These are phyloP conservation scores for Chromis chromis DNA, from an alignment of 2,797 vertebrate species.

Conservation along the genomic window DNA sequence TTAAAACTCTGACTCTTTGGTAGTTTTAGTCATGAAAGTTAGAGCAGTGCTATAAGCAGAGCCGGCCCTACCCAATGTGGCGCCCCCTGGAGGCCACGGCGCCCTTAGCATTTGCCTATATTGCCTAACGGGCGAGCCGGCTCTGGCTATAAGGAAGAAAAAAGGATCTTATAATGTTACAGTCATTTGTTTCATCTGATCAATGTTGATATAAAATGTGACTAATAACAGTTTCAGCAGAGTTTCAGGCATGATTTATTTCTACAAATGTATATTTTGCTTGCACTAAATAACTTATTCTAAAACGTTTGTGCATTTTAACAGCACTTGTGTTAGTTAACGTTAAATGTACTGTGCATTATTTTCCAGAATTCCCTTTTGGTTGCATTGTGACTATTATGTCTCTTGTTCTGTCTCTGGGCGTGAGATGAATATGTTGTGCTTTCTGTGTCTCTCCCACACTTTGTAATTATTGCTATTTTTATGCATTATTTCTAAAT, in stretches of 20 bases:
- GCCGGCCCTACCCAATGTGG: too few species aligned
- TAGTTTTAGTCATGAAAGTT: neutral
- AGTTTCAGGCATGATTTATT: too few species aligned
- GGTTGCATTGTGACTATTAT: neutral
- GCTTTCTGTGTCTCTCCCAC: conserved; percentile 23
- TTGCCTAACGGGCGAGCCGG: too few species aligned
- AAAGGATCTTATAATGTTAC: too few species aligned
- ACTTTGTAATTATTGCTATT: conserved; percentile 11
- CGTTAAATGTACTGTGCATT: neutral
- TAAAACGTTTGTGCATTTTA: neutral
- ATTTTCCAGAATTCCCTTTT: neutral
- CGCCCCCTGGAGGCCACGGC: too few species aligned
- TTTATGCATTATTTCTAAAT: conserved; percentile 6
- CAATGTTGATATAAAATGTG: too few species aligned
- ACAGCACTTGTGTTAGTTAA: conserved; percentile 4
- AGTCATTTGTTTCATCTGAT: neutral
- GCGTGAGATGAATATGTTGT: conserved; percentile 25
- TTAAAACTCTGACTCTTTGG: neutral
- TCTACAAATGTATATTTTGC: neutral
- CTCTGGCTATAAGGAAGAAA: too few species aligned
- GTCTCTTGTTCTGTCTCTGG: conserved; percentile 19
- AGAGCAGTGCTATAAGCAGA: neutral
- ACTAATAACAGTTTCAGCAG: too few species aligned
- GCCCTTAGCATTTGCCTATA: too few species aligned
- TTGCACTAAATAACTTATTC: too few species aligned